These are phyloP conservation scores for Idaea straminata DNA, from an alignment of 2,888 invertebrate species.

Conservation along the genomic window DNA sequence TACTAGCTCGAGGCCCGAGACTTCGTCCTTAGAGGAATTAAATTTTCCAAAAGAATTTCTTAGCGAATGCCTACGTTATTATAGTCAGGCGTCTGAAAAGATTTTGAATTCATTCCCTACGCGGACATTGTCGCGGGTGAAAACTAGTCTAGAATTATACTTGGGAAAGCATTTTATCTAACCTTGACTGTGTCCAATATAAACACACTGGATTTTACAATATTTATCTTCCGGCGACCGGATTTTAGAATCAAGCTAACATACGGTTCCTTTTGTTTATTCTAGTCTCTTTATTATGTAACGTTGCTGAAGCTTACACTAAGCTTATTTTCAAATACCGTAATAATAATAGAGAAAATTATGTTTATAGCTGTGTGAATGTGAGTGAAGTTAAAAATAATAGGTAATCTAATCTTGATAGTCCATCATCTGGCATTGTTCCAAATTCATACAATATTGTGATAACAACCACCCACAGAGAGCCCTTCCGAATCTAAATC, in stretches of 20 bases:
- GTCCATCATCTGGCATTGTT: conserved; percentile 42
- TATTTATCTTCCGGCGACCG: conserved; percentile 17
- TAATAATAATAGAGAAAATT: neutral
- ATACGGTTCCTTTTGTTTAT: conserved; percentile 17
- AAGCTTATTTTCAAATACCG: neutral
- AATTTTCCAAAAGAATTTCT: no score
- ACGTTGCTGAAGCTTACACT: conserved; percentile 4
- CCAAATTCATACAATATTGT: conserved; percentile 40
- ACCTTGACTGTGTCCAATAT: conserved; percentile 44
- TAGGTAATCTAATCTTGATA: conserved; percentile 18
- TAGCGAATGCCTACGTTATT: no score
- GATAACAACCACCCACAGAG: conserved; percentile 44
- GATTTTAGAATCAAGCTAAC: conserved; percentile 20
- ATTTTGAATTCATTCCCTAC: no score
- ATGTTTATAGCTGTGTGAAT: neutral
- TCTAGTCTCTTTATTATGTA: conserved; percentile 15
- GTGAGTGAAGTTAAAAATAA: conserved; percentile 4
- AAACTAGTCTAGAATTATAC: conserved; percentile 7
- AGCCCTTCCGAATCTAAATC: conserved; percentile 53
- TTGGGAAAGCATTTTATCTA: conserved; percentile 23
- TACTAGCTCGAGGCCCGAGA: no score
- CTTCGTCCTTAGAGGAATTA: no score
- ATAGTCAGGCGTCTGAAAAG: no score
- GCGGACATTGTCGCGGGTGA: no score
- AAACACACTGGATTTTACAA: conserved; percentile 46